Conservation (phyloP, 2,113 vertebrate species). For the Syrrhaptes paradoxus region DNA sequence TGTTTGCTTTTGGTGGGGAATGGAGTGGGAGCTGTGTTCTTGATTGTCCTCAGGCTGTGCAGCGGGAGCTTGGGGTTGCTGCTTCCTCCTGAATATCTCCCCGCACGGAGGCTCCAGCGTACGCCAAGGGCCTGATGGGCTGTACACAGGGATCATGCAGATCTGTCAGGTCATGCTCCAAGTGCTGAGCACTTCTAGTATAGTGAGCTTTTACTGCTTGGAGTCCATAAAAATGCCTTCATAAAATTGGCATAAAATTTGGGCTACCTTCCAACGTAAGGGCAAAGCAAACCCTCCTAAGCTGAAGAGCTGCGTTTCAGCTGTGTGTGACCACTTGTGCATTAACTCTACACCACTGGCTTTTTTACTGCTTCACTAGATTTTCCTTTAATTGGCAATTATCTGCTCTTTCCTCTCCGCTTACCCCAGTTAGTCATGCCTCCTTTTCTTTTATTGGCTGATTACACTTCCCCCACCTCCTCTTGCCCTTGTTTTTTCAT, state of each 20-base stretch:
- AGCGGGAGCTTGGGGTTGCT: background rate
- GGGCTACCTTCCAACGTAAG: background rate
- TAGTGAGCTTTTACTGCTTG: background rate
- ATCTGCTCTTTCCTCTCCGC: background rate
- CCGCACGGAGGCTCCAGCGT: accelerated
- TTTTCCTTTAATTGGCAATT: background rate
- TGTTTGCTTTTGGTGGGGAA: background rate
- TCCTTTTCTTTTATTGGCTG: background rate
- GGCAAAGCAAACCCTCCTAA: background rate
- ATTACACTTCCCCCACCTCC: background rate
- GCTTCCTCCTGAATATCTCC: background rate
- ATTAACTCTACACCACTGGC: background rate
- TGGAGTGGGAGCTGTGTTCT: accelerated
- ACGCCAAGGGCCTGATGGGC: accelerated
- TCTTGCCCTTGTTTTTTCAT: background rate
- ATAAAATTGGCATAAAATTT: background rate
- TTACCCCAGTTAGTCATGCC: background rate
- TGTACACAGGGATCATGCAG: background rate
- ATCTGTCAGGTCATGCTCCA: background rate
- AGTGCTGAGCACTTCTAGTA: background rate
- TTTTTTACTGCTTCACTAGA: background rate
- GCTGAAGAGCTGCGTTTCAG: background rate
- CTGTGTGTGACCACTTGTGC: background rate
- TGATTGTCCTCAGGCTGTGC: background rate
- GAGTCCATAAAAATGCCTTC: background rate